Evolutionary conservation across 2,797 vertebrate species (phyloP).

Genomic region (Scomberomorus guttatus): DNA sequence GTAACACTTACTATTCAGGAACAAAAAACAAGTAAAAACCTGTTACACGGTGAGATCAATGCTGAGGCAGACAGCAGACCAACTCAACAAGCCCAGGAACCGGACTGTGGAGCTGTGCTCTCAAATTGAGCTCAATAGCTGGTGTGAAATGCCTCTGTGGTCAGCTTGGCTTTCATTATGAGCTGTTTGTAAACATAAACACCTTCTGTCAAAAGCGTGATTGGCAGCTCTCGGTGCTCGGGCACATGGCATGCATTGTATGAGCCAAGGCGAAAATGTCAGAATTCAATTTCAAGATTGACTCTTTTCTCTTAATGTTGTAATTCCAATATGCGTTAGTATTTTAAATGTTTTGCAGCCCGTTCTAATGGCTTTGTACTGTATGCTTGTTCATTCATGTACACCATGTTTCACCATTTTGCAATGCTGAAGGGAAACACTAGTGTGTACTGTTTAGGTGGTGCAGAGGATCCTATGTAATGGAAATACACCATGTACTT

Average conservation of each 20-base stretch:
- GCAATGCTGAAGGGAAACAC: background rate
- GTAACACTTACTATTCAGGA: too few species aligned
- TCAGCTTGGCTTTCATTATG: conserved; percentile 29
- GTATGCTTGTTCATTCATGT: conserved; percentile 5
- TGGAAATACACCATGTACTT: background rate
- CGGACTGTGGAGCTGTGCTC: conserved; percentile 24
- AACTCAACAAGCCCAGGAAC: conserved; percentile 52
- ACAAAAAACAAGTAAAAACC: too few species aligned
- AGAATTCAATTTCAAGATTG: conserved; percentile 10
- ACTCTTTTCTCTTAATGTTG: background rate
- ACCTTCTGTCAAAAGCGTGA: conserved; percentile 42
- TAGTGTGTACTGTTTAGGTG: background rate
- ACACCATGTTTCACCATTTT: background rate
- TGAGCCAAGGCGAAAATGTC: conserved; percentile 25
- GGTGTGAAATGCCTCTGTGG: conserved; percentile 14
- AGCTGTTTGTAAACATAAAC: conserved; percentile 50
- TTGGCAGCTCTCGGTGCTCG: conserved; percentile 23
- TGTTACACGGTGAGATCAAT: conserved; percentile 28
- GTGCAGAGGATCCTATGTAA: background rate
- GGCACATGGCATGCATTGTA: conserved; percentile 8
- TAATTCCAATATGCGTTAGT: background rate
- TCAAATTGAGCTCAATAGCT: conserved; percentile 11
- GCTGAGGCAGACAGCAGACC: conserved; percentile 34
- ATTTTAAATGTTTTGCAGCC: background rate
- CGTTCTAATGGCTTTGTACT: background rate